phyloP scores from a whole-genome alignment of 2,113 vertebrate genomes.

The Columba livia region DNA sequence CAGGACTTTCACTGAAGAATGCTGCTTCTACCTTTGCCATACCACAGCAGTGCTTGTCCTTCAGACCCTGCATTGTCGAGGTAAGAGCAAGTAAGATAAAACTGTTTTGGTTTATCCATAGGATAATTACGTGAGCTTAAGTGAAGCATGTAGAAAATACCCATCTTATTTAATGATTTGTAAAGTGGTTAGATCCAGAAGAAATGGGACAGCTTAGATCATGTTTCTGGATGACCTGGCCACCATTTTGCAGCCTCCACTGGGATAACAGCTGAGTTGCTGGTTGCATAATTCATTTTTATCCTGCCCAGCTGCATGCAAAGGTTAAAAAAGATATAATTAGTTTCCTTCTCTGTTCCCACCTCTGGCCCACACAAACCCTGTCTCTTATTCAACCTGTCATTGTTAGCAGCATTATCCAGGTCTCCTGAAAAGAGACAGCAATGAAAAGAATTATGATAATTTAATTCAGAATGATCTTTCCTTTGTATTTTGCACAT shows the following conservation, averaged over 20 bases:
- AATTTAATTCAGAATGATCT: slow-evolving; percentile 68
- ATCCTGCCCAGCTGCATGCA: slow-evolving; percentile 45
- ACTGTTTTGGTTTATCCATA: neutral
- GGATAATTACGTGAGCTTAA: neutral
- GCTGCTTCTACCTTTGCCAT: neutral
- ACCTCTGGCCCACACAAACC: slow-evolving; percentile 55
- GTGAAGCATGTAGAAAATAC: neutral
- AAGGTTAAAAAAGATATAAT: slow-evolving; percentile 64
- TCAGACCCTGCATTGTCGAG: neutral
- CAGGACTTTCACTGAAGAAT: neutral
- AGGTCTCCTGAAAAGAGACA: slow-evolving; percentile 48
- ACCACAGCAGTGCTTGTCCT: neutral
- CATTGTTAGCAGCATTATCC: slow-evolving; percentile 51
- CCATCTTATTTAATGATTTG: neutral
- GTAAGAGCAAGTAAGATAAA: neutral
- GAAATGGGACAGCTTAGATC: neutral
- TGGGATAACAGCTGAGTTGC: neutral
- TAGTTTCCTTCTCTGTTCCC: slow-evolving; percentile 30
- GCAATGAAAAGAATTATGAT: slow-evolving; percentile 66
- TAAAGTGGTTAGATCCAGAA: neutral
- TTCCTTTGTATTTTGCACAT: slow-evolving; percentile 58
- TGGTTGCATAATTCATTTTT: slow-evolving; percentile 33
- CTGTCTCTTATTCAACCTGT: slow-evolving; percentile 57
- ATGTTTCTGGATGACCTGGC: neutral
- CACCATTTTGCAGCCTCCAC: neutral